phyloP scores from a whole-genome alignment of 1,140 invertebrate species.

The Theocolax elegans region DNA sequence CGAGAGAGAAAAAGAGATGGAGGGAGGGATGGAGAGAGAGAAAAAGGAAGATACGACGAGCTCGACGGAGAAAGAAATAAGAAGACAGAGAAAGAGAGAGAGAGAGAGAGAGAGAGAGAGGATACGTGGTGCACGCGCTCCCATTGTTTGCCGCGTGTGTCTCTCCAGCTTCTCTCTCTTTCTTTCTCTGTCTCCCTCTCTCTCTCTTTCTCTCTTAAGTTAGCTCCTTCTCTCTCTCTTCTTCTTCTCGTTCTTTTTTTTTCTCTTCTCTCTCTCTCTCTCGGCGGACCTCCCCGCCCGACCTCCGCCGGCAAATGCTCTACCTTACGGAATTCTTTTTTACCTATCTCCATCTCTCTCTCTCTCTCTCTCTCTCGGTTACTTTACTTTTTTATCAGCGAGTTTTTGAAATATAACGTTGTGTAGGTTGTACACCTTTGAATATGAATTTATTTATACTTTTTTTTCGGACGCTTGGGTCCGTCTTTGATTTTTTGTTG shows the following conservation, averaged over 20 bases:
- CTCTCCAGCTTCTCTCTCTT: slow-evolving; percentile 35
- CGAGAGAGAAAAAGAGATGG: slow-evolving; percentile 49
- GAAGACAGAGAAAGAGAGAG: slow-evolving; percentile 27
- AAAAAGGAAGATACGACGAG: background rate
- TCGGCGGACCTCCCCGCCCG: background rate
- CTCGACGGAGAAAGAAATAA: slow-evolving; percentile 34
- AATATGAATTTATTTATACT: too few species aligned
- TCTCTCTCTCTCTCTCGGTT: slow-evolving; percentile 44
- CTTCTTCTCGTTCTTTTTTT: slow-evolving; percentile 34
- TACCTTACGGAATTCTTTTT: slow-evolving; percentile 50
- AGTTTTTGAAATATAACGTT: background rate
- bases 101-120: slow-evolving; percentile 37
- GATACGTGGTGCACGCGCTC: slow-evolving; percentile 60
- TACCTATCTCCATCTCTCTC: slow-evolving; percentile 35
- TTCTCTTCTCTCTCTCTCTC: slow-evolving; percentile 35
- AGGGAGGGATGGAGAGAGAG: slow-evolving; percentile 8
- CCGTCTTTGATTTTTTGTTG: too few species aligned
- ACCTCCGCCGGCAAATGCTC: slow-evolving; percentile 41
- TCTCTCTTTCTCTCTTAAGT: slow-evolving; percentile 39
- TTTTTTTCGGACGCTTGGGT: too few species aligned
- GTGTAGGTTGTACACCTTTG: background rate
- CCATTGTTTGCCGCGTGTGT: slow-evolving; percentile 61
- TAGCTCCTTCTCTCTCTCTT: slow-evolving; percentile 35
- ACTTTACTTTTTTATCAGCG: slow-evolving; percentile 34
- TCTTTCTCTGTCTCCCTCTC: slow-evolving; percentile 52